Evolutionary conservation across 1,140 invertebrate species (phyloP).

Genomic region (Choristoneura fumiferana): DNA sequence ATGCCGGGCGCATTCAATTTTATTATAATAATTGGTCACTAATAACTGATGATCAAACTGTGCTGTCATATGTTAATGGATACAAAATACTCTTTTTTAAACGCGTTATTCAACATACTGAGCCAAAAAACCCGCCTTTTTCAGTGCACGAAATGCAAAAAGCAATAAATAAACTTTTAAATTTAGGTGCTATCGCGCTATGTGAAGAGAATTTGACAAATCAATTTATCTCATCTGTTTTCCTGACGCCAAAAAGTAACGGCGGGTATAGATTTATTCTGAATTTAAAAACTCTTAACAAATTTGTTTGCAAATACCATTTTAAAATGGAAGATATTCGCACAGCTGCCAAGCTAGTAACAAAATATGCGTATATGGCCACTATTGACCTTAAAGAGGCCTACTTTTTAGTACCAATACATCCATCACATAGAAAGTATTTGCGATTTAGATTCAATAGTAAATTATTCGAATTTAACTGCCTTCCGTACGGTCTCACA

Average conservation of each 20-base stretch:
- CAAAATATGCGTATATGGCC: constrained; percentile 25
- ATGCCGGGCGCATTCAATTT: constrained; percentile 21
- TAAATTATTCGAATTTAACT: constrained; percentile 30
- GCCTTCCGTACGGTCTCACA: constrained; percentile 31
- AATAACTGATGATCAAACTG: constrained; percentile 13
- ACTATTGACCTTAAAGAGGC: constrained; percentile 32
- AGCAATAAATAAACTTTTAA: constrained; percentile 1
- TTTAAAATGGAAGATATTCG: constrained; percentile 48
- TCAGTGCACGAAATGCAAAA: background rate
- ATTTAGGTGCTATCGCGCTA: constrained; percentile 18
- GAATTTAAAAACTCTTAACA: constrained; percentile 46
- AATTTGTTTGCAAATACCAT: constrained; percentile 33
- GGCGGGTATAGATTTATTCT: constrained; percentile 38
- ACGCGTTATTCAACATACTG: background rate
- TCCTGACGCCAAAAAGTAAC: constrained; percentile 35
- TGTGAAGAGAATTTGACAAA: constrained; percentile 15
- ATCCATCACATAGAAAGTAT: constrained; percentile 32
- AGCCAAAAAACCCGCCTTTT: constrained; percentile 19
- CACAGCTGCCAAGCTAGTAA: constrained; percentile 32
- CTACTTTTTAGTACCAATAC: constrained; percentile 22
- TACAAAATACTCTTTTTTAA: constrained; percentile 20
- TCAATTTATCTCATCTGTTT: constrained; percentile 44
- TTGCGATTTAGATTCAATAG: constrained; percentile 39
- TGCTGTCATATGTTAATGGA: constrained; percentile 12
- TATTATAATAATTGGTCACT: constrained; percentile 19